Evolutionary conservation across 2,888 invertebrate genomes (phyloP).

Genomic region (Eumacrocentrus americanus): DNA sequence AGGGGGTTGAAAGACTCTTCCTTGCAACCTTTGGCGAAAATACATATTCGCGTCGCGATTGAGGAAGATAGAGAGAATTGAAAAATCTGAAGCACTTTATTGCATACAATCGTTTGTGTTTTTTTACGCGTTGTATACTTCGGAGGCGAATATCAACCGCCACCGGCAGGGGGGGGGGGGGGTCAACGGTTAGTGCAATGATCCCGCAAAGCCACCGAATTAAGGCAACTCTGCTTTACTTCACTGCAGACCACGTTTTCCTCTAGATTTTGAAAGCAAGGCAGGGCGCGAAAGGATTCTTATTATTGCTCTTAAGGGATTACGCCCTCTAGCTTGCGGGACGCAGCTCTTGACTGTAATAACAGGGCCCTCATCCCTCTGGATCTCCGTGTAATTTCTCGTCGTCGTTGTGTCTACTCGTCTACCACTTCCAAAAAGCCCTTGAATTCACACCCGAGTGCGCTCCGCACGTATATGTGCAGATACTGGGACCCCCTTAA

Average conservation of each 20-base stretch:
- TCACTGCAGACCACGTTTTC: slow-evolving; percentile 19
- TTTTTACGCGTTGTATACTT: neutral
- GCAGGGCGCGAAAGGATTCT: slow-evolving; percentile 57
- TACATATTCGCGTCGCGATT: too few species aligned
- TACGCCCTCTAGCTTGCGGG: slow-evolving; percentile 55
- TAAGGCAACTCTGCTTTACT: slow-evolving; percentile 1
- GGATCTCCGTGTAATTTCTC: slow-evolving; percentile 31
- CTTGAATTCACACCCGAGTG: slow-evolving; percentile 30
- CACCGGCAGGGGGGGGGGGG: too few species aligned
- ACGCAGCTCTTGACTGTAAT: slow-evolving; percentile 48
- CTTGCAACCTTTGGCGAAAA: slow-evolving; percentile 4
- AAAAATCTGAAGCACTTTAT: slow-evolving; percentile 17
- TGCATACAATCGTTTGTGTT: slow-evolving; percentile 8
- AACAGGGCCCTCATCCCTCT: slow-evolving; percentile 48
- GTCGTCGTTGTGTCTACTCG: slow-evolving; percentile 32
- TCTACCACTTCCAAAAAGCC: slow-evolving; percentile 28
- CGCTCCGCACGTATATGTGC: slow-evolving; percentile 33
- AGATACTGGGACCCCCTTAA: neutral
- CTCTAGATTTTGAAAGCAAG: slow-evolving; percentile 31
- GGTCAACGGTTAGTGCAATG: too few species aligned
- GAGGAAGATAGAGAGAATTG: slow-evolving; percentile 10
- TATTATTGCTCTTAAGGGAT: slow-evolving; percentile 62
- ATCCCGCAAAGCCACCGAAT: slow-evolving; percentile 5
- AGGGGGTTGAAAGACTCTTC: slow-evolving; percentile 2
- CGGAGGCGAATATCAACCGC: slow-evolving; percentile 1